These are phyloP conservation scores for Mycetomoellerius zeteki DNA, from an alignment of 1,140 invertebrate genomes.

Conservation along the genomic window DNA sequence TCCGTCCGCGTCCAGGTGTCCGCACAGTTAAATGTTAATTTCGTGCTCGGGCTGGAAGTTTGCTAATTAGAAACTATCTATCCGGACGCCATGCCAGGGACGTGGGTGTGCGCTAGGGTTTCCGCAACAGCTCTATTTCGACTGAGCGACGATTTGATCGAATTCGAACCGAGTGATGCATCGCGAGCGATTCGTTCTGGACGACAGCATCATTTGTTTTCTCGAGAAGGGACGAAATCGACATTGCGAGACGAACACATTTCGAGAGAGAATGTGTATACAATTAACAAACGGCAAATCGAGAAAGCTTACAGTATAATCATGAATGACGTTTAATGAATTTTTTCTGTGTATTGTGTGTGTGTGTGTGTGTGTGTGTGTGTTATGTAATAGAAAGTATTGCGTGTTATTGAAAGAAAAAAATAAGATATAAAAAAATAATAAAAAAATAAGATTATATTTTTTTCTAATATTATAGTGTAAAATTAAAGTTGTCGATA, in stretches of 20 bases:
- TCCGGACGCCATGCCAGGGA: neutral
- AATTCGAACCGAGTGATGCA: neutral
- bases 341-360: neutral
- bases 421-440: neutral
- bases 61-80: slow-evolving; percentile 82
- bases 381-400: neutral
- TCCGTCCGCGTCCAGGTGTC: slow-evolving; percentile 73
- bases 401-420: neutral
- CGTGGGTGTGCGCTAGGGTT: slow-evolving; percentile 12
- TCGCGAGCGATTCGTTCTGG: neutral
- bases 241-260: neutral
- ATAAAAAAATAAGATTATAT: neutral
- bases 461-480: neutral
- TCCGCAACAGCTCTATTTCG: slow-evolving; percentile 74
- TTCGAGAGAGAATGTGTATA: neutral
- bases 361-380: neutral
- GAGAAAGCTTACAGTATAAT: neutral
- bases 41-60: slow-evolving; percentile 75
- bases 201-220: neutral
- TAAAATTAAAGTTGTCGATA: neutral
- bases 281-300: neutral
- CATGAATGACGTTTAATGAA: neutral
- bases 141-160: slow-evolving; percentile 13
- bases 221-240: neutral
- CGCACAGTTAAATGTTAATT: slow-evolving; percentile 82